Base-by-base conservation (phyloP, 2,888 invertebrate species). In the Reticulitermes lucifugus region DNA sequence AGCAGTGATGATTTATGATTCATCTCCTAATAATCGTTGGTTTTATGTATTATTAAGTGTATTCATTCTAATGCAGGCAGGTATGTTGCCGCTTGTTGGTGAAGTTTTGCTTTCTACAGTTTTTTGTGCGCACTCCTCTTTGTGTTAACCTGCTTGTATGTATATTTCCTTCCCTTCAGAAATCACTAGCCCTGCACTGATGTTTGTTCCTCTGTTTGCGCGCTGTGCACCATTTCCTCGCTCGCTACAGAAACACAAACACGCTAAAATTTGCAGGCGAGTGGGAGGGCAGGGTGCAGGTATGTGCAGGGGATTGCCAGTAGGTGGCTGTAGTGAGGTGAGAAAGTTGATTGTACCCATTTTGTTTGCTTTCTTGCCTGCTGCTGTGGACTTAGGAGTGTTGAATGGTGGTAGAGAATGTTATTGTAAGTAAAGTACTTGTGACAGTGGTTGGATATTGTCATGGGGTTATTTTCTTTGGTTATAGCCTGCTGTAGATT, bases 181-280 rank as follows among this genome's bases (percentile, higher is more conserved):
- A 14, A 25, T 60, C 43, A 81, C 35, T 65, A 84, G 60, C 79
- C 79, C 79, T 77, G 84, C 77, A 84, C 84, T 84, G 79, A 84
- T 84, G 84, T 84, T 84, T 65, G 79, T 79, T 79, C 79, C 79
- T 79, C 79, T 79, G 79, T 79, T 79, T 79, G 79, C 46, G 51
- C 51, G 55, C 79, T 79, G 79, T 79, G 51, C 79, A 79, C 79
- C 79, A 79, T 79, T 79, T 79, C 79, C 79, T 79, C 79, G 75
- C 43, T 75, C 75, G 79, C 79, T 79, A 79, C 79, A 79, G 79
- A 79, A 79, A 79, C 79, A 79, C 79, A 79, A 79, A 79, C 79
- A 79, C 79, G 51, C 79, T 51, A 79, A 79, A 79, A 79, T 46
- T 79, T 51, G 79, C 51, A 25, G 51, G 79, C 51, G 79, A 55